Evolutionary conservation across 2,888 invertebrate genomes (phyloP).

Genomic region (Drosophila borborema): DNA sequence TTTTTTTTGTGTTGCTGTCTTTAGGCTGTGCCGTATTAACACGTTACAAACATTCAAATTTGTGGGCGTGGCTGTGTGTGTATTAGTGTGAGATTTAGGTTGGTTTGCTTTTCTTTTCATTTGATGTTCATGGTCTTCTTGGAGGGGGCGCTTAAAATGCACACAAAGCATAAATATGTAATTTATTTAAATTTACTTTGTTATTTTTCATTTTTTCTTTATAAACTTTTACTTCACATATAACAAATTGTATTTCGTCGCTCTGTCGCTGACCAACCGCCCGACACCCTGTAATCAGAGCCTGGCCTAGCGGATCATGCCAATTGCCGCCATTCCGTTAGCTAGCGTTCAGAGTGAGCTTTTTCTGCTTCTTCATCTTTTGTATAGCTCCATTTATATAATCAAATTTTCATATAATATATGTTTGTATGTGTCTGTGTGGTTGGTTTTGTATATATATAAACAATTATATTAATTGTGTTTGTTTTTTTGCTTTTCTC

Average conservation of each 20-base stretch:
- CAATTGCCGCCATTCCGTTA: not conserved
- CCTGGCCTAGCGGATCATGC: not conserved
- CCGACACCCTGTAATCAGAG: not conserved
- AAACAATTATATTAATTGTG: constrained; percentile 80
- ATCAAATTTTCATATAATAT: constrained; percentile 74
- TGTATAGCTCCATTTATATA: constrained; percentile 77
- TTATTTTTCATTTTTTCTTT: constrained; percentile 43
- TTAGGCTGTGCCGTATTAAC: constrained; percentile 65
- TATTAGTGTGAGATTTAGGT: constrained; percentile 20
- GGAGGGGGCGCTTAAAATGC: constrained; percentile 63
- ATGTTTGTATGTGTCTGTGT: constrained; percentile 71
- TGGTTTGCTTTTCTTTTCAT: not conserved
- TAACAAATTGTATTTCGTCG: constrained; percentile 61
- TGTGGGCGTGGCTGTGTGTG: constrained; percentile 55
- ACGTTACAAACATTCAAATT: constrained; percentile 68
- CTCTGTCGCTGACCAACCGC: not conserved
- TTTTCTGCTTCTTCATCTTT: constrained; percentile 7
- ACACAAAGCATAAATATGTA: constrained; percentile 76
- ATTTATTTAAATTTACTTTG: constrained; percentile 21
- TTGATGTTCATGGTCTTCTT: not conserved
- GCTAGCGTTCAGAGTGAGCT: constrained; percentile 47
- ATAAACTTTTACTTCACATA: constrained; percentile 68
- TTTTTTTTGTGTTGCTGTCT: not conserved
- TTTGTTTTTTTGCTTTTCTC: constrained; percentile 51
- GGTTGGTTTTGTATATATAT: constrained; percentile 69